phyloP scores from a whole-genome alignment of 2,888 invertebrate species.

The Diarsia brunnea region DNA sequence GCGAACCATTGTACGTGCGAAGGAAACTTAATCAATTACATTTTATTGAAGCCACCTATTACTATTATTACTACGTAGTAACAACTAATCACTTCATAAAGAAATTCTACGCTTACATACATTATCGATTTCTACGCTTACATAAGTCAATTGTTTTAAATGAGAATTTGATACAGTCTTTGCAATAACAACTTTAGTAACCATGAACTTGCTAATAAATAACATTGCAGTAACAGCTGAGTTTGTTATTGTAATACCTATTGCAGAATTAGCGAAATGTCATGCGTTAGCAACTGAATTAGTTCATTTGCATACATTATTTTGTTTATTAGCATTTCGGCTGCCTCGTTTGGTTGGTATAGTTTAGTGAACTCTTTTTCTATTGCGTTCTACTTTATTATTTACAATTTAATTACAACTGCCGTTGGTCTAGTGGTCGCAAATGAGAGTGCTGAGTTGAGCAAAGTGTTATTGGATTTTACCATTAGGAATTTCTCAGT shows the following conservation, averaged over 20 bases:
- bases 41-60: background rate
- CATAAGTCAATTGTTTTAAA: conserved; percentile 17
- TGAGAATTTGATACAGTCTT: conserved; percentile 12
- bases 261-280: conserved; percentile 32
- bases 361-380: conserved; percentile 12
- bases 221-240: conserved; percentile 18
- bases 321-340: conserved; percentile 19
- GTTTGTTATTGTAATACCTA: background rate
- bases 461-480: no score
- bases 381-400: conserved; percentile 18
- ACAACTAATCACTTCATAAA: background rate
- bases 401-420: background rate
- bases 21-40: background rate
- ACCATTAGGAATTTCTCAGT: no score
- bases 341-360: background rate
- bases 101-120: conserved; percentile 13
- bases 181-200: conserved; percentile 24
- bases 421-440: no score
- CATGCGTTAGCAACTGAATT: conserved; percentile 15
- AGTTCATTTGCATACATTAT: conserved; percentile 26
- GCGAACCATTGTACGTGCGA: no score
- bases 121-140: conserved; percentile 9
- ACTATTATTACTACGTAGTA: background rate
- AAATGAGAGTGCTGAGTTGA: no score
- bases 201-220: conserved; percentile 47